Percentiles rank a stretch among this genome's conserved stretches.
Conservation (phyloP, 2,888 invertebrate species). For the Baccha elongata region DNA sequence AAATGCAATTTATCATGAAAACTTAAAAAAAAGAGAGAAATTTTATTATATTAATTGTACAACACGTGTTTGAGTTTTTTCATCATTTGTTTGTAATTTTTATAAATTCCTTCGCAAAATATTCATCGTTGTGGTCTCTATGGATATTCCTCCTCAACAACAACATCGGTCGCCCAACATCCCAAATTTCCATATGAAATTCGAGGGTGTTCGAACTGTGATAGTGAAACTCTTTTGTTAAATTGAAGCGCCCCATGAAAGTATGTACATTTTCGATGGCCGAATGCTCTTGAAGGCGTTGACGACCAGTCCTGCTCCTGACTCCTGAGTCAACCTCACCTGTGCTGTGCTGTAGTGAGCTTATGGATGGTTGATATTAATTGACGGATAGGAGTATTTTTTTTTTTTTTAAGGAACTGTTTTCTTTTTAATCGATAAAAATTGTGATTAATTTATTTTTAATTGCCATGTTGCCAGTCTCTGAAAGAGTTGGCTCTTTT, state of each 20-base stretch:
- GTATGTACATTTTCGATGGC: constrained; percentile 23
- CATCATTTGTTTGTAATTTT: neutral
- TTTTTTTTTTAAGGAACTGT: constrained; percentile 13
- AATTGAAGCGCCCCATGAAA: constrained; percentile 32
- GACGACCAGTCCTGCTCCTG: constrained; percentile 28
- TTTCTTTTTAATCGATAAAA: constrained; percentile 68
- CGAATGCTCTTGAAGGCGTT: constrained; percentile 36
- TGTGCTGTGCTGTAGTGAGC: constrained; percentile 12
- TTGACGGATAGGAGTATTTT: constrained; percentile 10
- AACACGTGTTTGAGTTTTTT: constrained; percentile 49
- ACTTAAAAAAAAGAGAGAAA: constrained; percentile 44
- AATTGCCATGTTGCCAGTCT: constrained; percentile 61
- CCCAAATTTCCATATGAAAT: constrained; percentile 64
- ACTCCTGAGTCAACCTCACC: too few species aligned
- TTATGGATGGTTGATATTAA: neutral
- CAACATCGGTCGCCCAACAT: neutral
- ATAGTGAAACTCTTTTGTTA: constrained; percentile 63
- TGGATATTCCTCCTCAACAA: neutral
- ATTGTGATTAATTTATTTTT: constrained; percentile 72
- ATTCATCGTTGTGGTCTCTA: constrained; percentile 15
- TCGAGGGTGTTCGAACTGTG: constrained; percentile 59
- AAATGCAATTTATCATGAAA: constrained; percentile 56
- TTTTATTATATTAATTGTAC: constrained; percentile 69
- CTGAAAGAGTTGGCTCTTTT: constrained; percentile 23
- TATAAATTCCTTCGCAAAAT: constrained; percentile 18